phyloP scores from a whole-genome alignment of 1,140 invertebrate species.

The Octopus sinensis region DNA sequence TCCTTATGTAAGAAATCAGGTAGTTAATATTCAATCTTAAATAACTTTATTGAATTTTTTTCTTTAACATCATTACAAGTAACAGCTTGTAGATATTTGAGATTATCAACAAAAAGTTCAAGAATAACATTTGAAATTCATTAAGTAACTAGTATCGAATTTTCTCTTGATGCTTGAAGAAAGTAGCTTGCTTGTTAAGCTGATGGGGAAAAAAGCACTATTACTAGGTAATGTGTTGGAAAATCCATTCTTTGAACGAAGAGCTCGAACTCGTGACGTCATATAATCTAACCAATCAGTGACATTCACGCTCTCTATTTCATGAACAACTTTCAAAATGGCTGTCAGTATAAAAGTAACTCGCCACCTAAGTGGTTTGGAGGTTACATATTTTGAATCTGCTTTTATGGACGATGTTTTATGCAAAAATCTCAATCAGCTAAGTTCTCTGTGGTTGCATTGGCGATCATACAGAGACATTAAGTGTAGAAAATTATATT shows the following conservation, averaged over 20 bases:
- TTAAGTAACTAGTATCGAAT: no score
- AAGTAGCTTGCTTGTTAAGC: no score
- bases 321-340: constrained; percentile 46
- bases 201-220: no score
- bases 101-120: no score
- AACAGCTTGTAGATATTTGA: no score
- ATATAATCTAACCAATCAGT: constrained; percentile 29
- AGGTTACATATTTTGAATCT: background rate
- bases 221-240: background rate
- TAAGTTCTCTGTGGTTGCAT: no score
- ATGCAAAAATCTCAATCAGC: constrained; percentile 15
- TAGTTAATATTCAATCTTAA: no score
- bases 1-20: no score
- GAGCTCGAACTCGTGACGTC: background rate
- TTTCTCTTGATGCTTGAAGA: no score
- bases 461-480: background rate
- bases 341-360: constrained; percentile 55
- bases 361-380: constrained; percentile 30
- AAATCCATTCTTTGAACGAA: background rate
- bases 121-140: no score
- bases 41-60: no score
- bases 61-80: no score
- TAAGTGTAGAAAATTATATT: background rate
- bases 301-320: constrained; percentile 33
- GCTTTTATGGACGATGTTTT: constrained; percentile 22